A percentile compares a stretch with the other conserved stretches of the same genome.
These are phyloP conservation scores for Uloborus diversus DNA, from an alignment of 1,140 invertebrate species.

Conservation along the genomic window DNA sequence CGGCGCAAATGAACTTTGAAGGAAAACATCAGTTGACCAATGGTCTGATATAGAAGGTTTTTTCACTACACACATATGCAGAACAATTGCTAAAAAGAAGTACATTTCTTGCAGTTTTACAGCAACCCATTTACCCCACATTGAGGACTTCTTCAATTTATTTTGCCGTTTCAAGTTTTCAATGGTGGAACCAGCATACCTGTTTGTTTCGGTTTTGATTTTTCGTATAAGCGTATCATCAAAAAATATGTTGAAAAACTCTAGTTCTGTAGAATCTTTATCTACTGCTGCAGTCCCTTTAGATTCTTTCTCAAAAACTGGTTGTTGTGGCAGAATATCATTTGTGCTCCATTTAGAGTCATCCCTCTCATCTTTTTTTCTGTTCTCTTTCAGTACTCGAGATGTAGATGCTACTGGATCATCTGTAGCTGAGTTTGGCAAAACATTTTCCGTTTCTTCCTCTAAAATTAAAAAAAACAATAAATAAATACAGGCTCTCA, in stretches of 20 bases:
- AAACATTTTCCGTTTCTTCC: neutral
- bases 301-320: no score
- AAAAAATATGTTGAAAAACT: no score
- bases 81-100: neutral
- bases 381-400: neutral
- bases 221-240: no score
- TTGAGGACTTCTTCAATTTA: neutral
- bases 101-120: slow-evolving; percentile 2
- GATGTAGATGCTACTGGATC: neutral
- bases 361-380: no score
- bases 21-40: slow-evolving; percentile 1
- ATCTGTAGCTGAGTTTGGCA: neutral
- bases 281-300: no score
- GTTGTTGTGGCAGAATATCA: no score
- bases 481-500: no score
- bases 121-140: neutral
- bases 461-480: neutral
- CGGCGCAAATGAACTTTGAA: neutral
- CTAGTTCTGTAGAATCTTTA: no score
- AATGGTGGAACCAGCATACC: no score
- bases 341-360: no score
- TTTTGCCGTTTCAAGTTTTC: no score
- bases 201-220: no score
- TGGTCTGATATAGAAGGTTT: neutral
- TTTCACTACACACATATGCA: neutral